These are phyloP conservation scores for Astyanax mexicanus DNA, from an alignment of 2,797 vertebrate species.

Conservation along the genomic window DNA sequence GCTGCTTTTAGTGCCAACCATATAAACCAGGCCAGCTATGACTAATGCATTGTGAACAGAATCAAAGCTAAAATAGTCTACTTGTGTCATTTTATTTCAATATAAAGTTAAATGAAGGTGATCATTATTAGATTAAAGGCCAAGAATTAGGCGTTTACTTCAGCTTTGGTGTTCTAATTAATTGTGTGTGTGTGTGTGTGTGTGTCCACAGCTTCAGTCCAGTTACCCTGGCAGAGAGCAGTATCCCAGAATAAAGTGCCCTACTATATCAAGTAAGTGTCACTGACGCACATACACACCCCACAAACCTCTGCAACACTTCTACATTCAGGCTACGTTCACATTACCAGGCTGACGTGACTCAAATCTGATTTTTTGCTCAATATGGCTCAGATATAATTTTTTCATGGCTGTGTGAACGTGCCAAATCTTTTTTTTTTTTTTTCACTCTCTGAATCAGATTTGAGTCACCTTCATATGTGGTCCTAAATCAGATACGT, in stretches of 20 bases:
- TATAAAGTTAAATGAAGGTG: background rate
- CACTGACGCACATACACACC: background rate
- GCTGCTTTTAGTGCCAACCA: background rate
- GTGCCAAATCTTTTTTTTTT: no score
- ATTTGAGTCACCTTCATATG: no score
- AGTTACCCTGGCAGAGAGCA: constrained; percentile 96
- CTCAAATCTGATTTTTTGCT: no score
- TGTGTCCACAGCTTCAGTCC: constrained; percentile 88
- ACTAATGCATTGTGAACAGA: background rate
- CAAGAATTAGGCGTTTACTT: background rate
- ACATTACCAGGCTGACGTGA: no score
- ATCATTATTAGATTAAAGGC: background rate
- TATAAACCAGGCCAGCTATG: constrained; percentile 24
- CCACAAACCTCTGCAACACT: background rate
- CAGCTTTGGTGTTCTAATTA: constrained; percentile 13
- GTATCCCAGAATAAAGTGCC: constrained; percentile 98
- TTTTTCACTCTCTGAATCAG: no score
- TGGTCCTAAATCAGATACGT: no score
- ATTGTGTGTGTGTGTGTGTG: constrained; percentile 23
- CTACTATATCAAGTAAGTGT: constrained; percentile 99
- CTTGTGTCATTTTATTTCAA: background rate
- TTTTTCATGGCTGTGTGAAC: no score
- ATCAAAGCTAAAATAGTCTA: background rate
- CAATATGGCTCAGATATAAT: no score
- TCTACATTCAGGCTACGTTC: no score